Base-by-base conservation (phyloP, 2,113 vertebrate genomes). In the Chroicocephalus ridibundus region DNA sequence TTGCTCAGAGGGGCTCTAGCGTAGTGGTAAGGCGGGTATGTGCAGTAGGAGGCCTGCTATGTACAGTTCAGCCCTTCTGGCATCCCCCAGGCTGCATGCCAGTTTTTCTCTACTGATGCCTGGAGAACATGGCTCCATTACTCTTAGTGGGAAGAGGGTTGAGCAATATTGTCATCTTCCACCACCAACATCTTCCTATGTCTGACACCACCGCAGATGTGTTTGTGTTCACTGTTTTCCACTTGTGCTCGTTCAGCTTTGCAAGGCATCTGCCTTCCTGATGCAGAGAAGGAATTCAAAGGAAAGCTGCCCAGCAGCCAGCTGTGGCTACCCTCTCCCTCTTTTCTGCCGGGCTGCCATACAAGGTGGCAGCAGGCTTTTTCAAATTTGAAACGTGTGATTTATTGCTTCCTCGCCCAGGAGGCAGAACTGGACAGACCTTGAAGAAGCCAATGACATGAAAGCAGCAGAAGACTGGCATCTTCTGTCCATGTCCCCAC, bases 191-290 rank as follows among this genome's bases (percentile, higher is more conserved):
- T 72, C 86, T 52, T 38, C 79, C 42, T 2, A 0, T 57, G 69
- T 58, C 87, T 95, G 83, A 82, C 62, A 91, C 75, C 51, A 74
- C 42, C 78, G 66, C 94, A 94, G 94, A 87, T 87, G 86, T 94
- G 81, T 97, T 96, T 95, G 86, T 66, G 58, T 26, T 94, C 84
- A 13, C 68, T 90, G 86, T 76, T 95, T 96, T 72, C 86, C 60
- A 38, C 85, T 94, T 70, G 54, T 83, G 82, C 84, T 85, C 1
- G 0, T 51, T 89, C 82, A 91, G 91, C 54, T 47, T 65, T 84
- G 84, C n/a, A 75, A 95, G 93, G 52, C 90, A 93, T 93, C 91
- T 95, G 94, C 64, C 71, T 87, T 51, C 26, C 4, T 61, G 79
- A 60, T 90, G 66, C 85, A 40, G 55, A 32, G 87, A 84, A 79